phyloP scores from a whole-genome alignment of 2,888 invertebrate genomes.

The Meloe dianella region DNA sequence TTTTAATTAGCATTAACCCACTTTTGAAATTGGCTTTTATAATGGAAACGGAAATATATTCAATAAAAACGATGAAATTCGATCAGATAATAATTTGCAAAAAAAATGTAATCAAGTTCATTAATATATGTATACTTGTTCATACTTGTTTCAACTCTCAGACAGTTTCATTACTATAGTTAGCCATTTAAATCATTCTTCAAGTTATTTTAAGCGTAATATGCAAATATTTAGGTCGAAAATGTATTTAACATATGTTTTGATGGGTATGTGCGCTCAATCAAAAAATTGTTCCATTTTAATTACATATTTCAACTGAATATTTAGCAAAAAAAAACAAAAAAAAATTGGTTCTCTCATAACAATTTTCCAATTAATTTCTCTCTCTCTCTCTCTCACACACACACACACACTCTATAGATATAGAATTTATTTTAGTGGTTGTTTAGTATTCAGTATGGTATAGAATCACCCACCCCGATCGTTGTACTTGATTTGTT shows the following conservation, averaged over 20 bases:
- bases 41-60: background rate
- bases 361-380: background rate
- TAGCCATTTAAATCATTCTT: constrained; percentile 25
- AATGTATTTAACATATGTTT: constrained; percentile 1
- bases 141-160: too few relatives aligned
- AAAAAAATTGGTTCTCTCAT: background rate
- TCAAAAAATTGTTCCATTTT: background rate
- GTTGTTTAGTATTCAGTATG: background rate
- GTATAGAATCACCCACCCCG: background rate
- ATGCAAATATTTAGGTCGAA: constrained; percentile 32
- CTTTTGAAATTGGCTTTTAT: background rate
- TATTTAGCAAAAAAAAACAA: background rate
- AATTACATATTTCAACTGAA: background rate
- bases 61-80: background rate
- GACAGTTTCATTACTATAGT: background rate
- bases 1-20: background rate
- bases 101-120: too few relatives aligned
- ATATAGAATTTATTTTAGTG: background rate
- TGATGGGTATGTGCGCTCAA: background rate
- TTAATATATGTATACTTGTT: too few relatives aligned
- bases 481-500: background rate
- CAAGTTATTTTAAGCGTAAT: constrained; percentile 27
- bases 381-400: background rate
- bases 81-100: background rate
- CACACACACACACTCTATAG: background rate